Evolutionary conservation across 2,113 vertebrate species (phyloP).

Genomic region (Pseudopipra pipra): DNA sequence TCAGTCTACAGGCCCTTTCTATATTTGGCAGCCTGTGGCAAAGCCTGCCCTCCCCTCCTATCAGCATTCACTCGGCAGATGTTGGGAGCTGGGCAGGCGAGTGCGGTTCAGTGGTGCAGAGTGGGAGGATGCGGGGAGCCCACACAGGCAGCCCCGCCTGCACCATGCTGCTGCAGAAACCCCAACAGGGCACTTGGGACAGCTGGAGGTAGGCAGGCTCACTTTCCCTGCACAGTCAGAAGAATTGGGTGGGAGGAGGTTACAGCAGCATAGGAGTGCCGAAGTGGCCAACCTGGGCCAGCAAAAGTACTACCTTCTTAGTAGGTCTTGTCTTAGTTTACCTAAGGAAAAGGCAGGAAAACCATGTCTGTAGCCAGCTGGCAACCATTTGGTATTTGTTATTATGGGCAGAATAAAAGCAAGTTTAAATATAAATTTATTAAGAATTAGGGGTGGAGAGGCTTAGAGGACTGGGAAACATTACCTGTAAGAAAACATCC

Average conservation of each 20-base stretch:
- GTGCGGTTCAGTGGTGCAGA: accelerated
- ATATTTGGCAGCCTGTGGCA: not conserved
- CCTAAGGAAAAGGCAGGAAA: not conserved
- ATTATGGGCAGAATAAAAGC: not conserved
- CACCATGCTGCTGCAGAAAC: not conserved
- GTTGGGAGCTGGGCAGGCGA: not conserved
- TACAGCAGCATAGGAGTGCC: not conserved
- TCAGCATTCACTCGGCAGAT: not conserved
- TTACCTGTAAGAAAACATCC: slow-evolving; percentile 80
- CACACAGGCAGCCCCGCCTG: not conserved
- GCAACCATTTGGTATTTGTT: not conserved
- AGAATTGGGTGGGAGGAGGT: accelerated
- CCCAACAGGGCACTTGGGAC: not conserved
- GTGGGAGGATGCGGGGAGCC: not conserved
- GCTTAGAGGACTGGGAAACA: not conserved
- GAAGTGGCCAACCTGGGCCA: accelerated
- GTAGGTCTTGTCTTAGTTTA: not conserved
- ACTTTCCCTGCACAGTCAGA: not conserved
- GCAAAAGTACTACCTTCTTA: not conserved
- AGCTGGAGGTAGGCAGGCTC: not conserved
- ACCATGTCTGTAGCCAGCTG: not conserved
- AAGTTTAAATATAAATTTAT: not conserved
- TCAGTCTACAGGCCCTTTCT: not conserved
- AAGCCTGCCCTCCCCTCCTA: not conserved
- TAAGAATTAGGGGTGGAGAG: not conserved